These are phyloP conservation scores for Chrysomela aeneicollis DNA, from an alignment of 2,888 invertebrate species.

Conservation along the genomic window DNA sequence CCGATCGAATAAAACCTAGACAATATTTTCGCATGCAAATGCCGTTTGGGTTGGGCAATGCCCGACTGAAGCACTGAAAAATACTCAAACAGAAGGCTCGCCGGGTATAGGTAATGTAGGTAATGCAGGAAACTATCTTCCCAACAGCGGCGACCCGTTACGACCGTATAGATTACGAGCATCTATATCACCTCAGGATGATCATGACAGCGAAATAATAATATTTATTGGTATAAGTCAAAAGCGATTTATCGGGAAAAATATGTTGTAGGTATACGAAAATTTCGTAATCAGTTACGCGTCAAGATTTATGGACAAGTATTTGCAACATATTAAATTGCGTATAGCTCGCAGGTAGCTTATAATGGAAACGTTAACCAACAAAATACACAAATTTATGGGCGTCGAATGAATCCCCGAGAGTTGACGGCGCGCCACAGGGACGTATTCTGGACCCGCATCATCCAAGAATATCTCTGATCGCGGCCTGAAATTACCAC, in stretches of 20 bases:
- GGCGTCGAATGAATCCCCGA: slow-evolving; percentile 29
- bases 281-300: slow-evolving; percentile 39
- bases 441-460: slow-evolving; percentile 14
- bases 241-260: slow-evolving; percentile 40
- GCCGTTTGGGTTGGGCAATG: slow-evolving; percentile 27
- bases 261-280: slow-evolving; percentile 30
- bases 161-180: slow-evolving; percentile 27
- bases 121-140: slow-evolving; percentile 25
- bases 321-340: slow-evolving; percentile 46
- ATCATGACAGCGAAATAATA: slow-evolving; percentile 38
- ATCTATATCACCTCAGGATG: slow-evolving; percentile 34
- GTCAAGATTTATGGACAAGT: slow-evolving; percentile 42
- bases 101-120: slow-evolving; percentile 23
- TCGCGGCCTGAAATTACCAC: not conserved
- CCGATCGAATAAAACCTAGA: slow-evolving; percentile 22
- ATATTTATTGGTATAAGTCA: slow-evolving; percentile 40
- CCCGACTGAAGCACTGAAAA: slow-evolving; percentile 23
- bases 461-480: not conserved
- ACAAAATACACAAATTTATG: slow-evolving; percentile 40
- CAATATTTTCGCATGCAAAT: slow-evolving; percentile 28
- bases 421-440: slow-evolving; percentile 28
- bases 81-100: slow-evolving; percentile 29
- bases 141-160: slow-evolving; percentile 28
- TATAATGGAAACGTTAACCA: slow-evolving; percentile 47
- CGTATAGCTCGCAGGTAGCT: slow-evolving; percentile 40